Conservation (phyloP, 2,888 invertebrate genomes). For the Nipponacmea schrenckii region DNA sequence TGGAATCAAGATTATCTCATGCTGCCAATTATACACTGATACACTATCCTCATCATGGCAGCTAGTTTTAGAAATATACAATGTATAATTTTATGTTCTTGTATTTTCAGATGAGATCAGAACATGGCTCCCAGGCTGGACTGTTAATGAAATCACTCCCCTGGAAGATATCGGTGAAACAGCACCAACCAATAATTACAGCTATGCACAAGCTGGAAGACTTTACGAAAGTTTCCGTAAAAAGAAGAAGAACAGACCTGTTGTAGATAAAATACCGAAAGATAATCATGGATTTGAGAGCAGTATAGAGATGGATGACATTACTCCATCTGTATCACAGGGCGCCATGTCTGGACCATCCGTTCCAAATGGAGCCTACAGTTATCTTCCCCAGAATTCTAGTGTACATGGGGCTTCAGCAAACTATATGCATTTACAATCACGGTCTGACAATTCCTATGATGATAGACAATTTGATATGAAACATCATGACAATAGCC, state of each 20-base stretch:
- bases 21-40: too few species aligned
- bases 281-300: slow-evolving; percentile 4
- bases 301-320: not conserved
- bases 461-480: slow-evolving; percentile 2
- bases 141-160: slow-evolving; percentile 33
- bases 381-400: not conserved
- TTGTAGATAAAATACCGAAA: slow-evolving; percentile 14
- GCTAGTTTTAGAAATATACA: too few species aligned
- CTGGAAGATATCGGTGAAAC: slow-evolving; percentile 32
- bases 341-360: not conserved
- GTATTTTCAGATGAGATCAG: slow-evolving; percentile 35
- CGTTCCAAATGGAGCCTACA: not conserved
- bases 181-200: slow-evolving; percentile 30
- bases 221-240: slow-evolving; percentile 38
- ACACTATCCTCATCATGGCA: too few species aligned
- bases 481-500: not conserved
- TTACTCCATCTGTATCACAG: not conserved
- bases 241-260: slow-evolving; percentile 18
- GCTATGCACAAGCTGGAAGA: slow-evolving; percentile 36
- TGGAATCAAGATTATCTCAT: too few species aligned
- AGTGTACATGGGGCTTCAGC: slow-evolving; percentile 12
- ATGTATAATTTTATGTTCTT: not conserved
- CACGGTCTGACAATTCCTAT: not conserved
- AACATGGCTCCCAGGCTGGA: slow-evolving; percentile 32
- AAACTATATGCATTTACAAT: not conserved